phyloP scores from a whole-genome alignment of 2,888 invertebrate species.

The Papilio demoleus region DNA sequence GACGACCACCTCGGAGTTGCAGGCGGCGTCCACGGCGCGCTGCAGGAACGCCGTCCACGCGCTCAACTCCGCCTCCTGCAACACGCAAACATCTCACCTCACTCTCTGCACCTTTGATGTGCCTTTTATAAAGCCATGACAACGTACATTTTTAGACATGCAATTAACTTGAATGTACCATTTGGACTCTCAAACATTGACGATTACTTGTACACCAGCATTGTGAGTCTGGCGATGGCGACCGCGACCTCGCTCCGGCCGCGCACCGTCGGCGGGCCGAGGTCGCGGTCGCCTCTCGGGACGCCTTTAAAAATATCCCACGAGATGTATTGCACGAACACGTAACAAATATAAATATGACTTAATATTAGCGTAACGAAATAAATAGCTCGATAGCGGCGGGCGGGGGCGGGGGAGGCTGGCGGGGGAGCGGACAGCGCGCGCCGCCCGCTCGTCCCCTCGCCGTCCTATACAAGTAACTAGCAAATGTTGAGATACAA shows the following conservation, averaged over 20 bases:
- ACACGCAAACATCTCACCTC: constrained; percentile 12
- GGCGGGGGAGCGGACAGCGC: neutral
- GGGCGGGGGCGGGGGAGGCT: neutral
- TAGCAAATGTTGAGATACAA: neutral
- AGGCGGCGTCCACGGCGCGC: constrained; percentile 75
- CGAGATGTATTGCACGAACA: neutral
- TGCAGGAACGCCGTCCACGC: constrained; percentile 79
- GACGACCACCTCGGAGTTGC: constrained; percentile 73
- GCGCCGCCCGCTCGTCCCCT: neutral
- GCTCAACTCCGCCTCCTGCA: constrained; percentile 75
- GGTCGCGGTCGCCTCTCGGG: neutral
- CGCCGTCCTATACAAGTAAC: neutral
- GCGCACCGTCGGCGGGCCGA: no score
- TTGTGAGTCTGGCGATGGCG: neutral
- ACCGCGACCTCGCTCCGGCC: neutral
- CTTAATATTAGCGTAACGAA: constrained; percentile 15
- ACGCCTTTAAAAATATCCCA: constrained; percentile 2
- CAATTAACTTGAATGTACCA: no score
- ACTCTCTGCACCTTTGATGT: neutral
- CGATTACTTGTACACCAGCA: neutral
- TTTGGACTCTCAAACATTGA: no score
- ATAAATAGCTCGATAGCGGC: constrained; percentile 2
- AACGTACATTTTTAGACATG: no score
- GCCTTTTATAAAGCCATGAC: no score
- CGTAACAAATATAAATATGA: constrained; percentile 19